A percentile compares a stretch with the other conserved stretches of the same genome.
Conservation (phyloP, 2,797 vertebrate species). For the Myotis pilosus region DNA sequence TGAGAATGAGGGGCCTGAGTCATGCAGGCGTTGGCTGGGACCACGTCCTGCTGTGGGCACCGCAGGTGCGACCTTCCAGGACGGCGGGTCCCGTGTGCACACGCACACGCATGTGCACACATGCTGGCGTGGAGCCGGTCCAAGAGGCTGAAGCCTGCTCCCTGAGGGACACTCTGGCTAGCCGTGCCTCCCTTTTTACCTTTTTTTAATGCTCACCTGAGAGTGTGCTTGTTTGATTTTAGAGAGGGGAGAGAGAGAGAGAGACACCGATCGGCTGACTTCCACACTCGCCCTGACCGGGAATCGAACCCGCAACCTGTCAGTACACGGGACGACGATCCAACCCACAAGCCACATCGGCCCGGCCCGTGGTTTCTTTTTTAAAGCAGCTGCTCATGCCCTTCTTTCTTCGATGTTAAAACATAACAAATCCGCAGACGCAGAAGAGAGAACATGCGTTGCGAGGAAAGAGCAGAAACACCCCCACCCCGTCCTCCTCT, state of each 20-base stretch:
- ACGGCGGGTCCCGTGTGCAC: rapidly evolving
- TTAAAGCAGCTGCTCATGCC: not conserved
- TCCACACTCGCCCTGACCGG: too few species aligned
- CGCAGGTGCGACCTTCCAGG: not conserved
- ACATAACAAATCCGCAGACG: not conserved
- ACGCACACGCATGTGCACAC: rapidly evolving
- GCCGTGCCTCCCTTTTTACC: too few species aligned
- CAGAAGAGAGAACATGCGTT: not conserved
- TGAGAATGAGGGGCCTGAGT: not conserved
- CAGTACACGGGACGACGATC: too few species aligned
- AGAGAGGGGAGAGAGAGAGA: too few species aligned
- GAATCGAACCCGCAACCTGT: too few species aligned
- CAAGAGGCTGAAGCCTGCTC: not conserved
- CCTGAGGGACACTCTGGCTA: not conserved
- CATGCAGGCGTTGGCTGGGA: not conserved
- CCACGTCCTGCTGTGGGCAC: rapidly evolving
- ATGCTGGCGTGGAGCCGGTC: not conserved
- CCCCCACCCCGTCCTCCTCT: not conserved
- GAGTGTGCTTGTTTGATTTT: too few species aligned
- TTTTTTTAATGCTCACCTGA: too few species aligned
- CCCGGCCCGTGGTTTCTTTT: not conserved
- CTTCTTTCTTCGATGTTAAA: not conserved
- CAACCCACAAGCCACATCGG: too few species aligned
- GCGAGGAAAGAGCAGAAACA: not conserved
- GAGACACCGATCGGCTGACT: too few species aligned